Evolutionary conservation across 2,113 vertebrate species (phyloP), one percentile per base, ranked within the genome.

Genomic region (Notothenia coriiceps): DNA sequence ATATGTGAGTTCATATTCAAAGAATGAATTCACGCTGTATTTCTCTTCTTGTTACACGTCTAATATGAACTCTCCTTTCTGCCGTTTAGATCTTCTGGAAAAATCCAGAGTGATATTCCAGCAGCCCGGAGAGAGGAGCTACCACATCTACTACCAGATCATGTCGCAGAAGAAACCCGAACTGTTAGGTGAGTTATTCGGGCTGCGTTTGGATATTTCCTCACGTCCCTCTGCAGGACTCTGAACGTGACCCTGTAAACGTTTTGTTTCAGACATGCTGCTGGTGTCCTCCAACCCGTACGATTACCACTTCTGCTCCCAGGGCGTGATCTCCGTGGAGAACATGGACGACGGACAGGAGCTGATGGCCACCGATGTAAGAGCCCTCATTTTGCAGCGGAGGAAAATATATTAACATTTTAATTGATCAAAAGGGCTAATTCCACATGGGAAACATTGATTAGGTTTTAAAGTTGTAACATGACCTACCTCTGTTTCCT

Each of bases 81-180:
- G 52, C 68, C 33, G 17, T 74, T 67, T 93, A 91, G 98, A 98
- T 91, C 93, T 99, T 66, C 96, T 98, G 77, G 97, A 99, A 92
- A 99, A 98, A 90, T 98, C 97, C 76, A 92, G 97, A 50, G 97
- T 98, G 4, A 97, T 98, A 86, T 95, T 97, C 77, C 98, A 99
- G 54, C 98, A 97, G 86, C 96, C 95, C 0, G 96, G 97, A 0
- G 98, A 99, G 77, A 94, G 97, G 80, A 98, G 97, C 84, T 98
- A 98, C 91, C 97, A 98, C 80, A 96, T 99, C 84, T 99, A 97
- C 94, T 98, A 99, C 92, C 98, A 99, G 93, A 91, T 98, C 65
- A 91, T 98, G 70, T 97, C 97, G 0, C 97, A 97, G 89, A 98
- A 96, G 95, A 98, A 98, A 87, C 96, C 97, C 62, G 98, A 98